Base-by-base conservation (phyloP, 1,140 invertebrate genomes). In the Drosophila fuyamai region DNA sequence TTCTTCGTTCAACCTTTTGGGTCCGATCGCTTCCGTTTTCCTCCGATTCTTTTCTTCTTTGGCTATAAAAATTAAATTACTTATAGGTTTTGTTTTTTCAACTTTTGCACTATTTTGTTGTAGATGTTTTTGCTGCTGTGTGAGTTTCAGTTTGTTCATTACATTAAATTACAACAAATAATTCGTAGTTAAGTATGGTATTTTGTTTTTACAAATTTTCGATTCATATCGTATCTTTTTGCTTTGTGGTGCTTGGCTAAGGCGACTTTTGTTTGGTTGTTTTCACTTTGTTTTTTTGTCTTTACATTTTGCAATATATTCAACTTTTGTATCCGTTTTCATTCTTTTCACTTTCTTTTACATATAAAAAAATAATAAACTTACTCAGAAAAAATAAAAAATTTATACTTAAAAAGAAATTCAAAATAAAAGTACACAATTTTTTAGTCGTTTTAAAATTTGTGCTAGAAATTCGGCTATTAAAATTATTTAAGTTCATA, bases 11-110 rank as follows among this genome's bases (percentile, higher is more conserved):
- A 75, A 61, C 79, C 57, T 57, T 55, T 43, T 47, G 41, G 16
- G 29, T 77, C 40, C 40, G 35, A 41, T 47, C 48, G 32, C 44
- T 50, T 16, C 35, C 14, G 44, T 59, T 16, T 50, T 27, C 50
- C 66, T 50, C 48, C 27, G 65, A 55, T 71, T 79, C 44, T 23
- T 70, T 71, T 66, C 58, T 61, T 62, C 79, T 90, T 90, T 91
- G 88, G 88, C 88, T 91, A 91, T 91, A 91, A 91, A 90, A 91
- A 91, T 91, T 91, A 91, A 91, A 80, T 88, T 90, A 86, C 71
- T 66, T 73, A 68, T 81, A 63, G 63, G 56, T 66, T 32, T 57
- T 63, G 70, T 48, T 68, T 89, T 77, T 83, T 91, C 68, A 81
- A 79, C 67, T 86, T 81, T 86, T 90, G 86, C 78, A 90, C 85